phyloP scores from a whole-genome alignment of 2,113 vertebrate genomes.

The Hemichromis elongatus region DNA sequence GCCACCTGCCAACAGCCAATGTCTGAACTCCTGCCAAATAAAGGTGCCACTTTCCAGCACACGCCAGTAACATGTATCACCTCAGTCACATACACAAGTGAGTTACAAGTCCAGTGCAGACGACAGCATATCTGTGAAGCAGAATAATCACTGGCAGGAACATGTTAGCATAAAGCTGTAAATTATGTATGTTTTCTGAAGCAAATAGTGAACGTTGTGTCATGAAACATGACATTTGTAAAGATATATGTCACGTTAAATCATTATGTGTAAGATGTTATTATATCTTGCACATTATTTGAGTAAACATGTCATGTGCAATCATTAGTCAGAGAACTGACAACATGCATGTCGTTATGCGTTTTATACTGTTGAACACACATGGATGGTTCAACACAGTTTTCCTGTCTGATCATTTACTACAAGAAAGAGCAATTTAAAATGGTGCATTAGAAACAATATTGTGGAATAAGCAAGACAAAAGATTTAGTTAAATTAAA shows the following conservation, averaged over 20 bases:
- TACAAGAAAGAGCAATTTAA: background rate
- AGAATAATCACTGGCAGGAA: background rate
- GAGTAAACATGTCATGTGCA: background rate
- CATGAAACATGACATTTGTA: constrained; percentile 7
- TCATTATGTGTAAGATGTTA: background rate
- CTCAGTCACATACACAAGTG: background rate
- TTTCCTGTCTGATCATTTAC: no score
- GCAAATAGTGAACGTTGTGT: background rate
- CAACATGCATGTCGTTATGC: background rate
- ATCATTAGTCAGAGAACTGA: background rate
- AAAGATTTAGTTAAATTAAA: background rate
- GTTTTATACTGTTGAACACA: background rate
- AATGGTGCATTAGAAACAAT: background rate
- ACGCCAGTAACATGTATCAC: constrained; percentile 17
- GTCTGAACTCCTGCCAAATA: constrained; percentile 9
- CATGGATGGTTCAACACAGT: no score
- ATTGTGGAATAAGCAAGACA: background rate
- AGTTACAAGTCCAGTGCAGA: background rate
- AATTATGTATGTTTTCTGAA: constrained; percentile 10
- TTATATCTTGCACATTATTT: background rate
- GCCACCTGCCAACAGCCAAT: constrained; percentile 5
- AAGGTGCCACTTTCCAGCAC: constrained; percentile 15
- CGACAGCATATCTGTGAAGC: background rate
- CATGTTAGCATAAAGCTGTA: background rate
- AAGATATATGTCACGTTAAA: background rate